These are phyloP conservation scores for Hecatera dysodea DNA, from an alignment of 2,888 invertebrate species.

Conservation along the genomic window DNA sequence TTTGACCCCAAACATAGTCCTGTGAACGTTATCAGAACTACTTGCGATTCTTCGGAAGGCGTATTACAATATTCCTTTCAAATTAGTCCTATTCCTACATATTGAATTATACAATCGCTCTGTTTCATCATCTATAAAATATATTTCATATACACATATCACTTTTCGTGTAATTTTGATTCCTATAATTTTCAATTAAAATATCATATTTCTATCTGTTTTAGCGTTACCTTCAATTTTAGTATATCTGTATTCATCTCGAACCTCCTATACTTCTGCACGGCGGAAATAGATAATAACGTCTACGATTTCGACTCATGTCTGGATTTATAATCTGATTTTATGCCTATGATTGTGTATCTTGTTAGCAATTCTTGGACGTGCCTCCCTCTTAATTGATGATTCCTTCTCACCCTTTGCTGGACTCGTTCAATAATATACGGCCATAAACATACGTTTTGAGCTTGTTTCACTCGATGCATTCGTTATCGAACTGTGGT, in stretches of 20 bases:
- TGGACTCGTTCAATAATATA: conserved; percentile 53
- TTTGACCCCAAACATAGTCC: conserved; percentile 68
- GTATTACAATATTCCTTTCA: neutral
- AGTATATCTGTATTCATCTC: neutral
- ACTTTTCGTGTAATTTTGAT: neutral
- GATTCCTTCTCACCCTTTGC: conserved; percentile 45
- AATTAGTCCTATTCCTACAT: neutral
- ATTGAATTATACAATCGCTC: neutral
- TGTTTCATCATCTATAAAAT: neutral
- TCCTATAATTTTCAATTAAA: neutral
- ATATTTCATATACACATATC: conserved; percentile 3
- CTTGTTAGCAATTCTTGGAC: conserved; percentile 55
- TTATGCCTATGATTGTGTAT: conserved; percentile 53
- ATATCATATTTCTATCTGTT: neutral
- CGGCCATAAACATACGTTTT: conserved; percentile 59
- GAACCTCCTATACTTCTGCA: neutral
- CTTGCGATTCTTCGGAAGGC: neutral
- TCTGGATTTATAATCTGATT: conserved; percentile 52
- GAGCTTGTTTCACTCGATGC: conserved; percentile 63
- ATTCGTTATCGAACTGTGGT: conserved; percentile 65
- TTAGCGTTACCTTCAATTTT: neutral
- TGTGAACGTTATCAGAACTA: conserved; percentile 28
- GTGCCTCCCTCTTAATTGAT: conserved; percentile 62
- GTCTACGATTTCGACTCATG: conserved; percentile 33
- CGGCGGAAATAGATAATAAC: conserved; percentile 34